These are phyloP conservation scores for Brachirus orientalis DNA, from an alignment of 2,113 vertebrate genomes.

Conservation along the genomic window DNA sequence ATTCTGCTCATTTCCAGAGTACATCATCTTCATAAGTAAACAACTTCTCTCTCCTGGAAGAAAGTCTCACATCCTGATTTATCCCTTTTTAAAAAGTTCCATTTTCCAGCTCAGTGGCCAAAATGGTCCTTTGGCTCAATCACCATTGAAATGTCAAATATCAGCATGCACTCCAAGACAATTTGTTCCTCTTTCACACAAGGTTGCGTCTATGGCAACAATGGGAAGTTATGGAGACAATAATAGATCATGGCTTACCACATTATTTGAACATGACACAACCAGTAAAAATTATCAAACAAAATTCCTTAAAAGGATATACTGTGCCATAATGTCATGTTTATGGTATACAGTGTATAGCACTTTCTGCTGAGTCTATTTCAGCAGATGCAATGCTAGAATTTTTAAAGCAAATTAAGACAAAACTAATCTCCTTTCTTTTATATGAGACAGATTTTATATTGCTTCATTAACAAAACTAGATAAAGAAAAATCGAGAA, in stretches of 20 bases:
- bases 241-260: slow-evolving; percentile 2
- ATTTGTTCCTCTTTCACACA: slow-evolving; percentile 35
- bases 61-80: slow-evolving; percentile 47
- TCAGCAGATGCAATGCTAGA: too few species aligned
- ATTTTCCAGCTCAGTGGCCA: slow-evolving; percentile 65
- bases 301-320: neutral
- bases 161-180: slow-evolving; percentile 24
- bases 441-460: too few species aligned
- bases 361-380: too few species aligned
- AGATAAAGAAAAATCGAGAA: too few species aligned
- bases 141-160: slow-evolving; percentile 56
- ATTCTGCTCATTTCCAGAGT: slow-evolving; percentile 59
- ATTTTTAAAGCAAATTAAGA: neutral
- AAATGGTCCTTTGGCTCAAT: slow-evolving; percentile 32
- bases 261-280: neutral
- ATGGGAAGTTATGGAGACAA: slow-evolving; percentile 7
- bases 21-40: slow-evolving; percentile 61
- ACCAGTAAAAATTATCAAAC: neutral
- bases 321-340: neutral
- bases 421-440: neutral
- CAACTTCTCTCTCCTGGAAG: slow-evolving; percentile 28
- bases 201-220: slow-evolving; percentile 18
- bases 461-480: too few species aligned
- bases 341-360: neutral
- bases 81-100: slow-evolving; percentile 42